Percentiles rank a stretch among this genome's conserved stretches.
Conservation (phyloP, 2,797 vertebrate genomes). For the Karalla daura region DNA sequence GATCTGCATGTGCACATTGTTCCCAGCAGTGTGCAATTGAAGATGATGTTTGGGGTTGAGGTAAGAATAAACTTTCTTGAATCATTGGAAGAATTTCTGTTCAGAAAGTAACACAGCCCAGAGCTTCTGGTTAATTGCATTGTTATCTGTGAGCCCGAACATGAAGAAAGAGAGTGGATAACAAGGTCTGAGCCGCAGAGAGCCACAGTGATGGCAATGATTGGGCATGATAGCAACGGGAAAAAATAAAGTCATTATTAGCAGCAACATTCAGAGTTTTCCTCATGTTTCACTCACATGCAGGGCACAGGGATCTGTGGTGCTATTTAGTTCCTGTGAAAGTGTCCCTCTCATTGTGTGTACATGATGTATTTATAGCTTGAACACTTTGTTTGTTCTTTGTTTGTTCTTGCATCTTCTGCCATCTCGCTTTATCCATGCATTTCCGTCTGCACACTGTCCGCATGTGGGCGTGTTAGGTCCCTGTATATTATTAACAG, state of each 20-base stretch:
- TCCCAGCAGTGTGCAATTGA: neutral
- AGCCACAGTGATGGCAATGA: conserved; percentile 23
- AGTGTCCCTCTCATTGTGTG: conserved; percentile 12
- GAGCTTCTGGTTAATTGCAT: conserved; percentile 52
- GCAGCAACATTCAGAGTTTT: conserved; percentile 36
- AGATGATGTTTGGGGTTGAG: neutral
- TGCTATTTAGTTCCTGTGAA: neutral
- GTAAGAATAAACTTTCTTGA: conserved; percentile 10
- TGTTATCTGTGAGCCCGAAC: conserved; percentile 47
- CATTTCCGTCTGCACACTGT: conserved; percentile 48
- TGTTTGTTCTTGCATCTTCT: conserved; percentile 33
- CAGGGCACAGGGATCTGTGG: conserved; percentile 9
- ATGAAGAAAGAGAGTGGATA: conserved; percentile 34
- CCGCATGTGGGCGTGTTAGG: conserved; percentile 72
- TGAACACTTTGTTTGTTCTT: no score
- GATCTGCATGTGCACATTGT: neutral
- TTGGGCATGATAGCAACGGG: conserved; percentile 16
- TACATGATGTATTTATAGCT: conserved; percentile 33
- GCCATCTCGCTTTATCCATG: conserved; percentile 5
- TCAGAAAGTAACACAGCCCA: conserved; percentile 11
- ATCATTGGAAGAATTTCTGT: neutral
- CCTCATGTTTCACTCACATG: conserved; percentile 29
- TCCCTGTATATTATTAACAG: conserved; percentile 79
- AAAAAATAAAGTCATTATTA: conserved; percentile 61
- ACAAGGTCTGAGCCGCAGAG: conserved; percentile 48